Conservation (phyloP, 1,140 invertebrate genomes). For the Ganaspis sp. region DNA sequence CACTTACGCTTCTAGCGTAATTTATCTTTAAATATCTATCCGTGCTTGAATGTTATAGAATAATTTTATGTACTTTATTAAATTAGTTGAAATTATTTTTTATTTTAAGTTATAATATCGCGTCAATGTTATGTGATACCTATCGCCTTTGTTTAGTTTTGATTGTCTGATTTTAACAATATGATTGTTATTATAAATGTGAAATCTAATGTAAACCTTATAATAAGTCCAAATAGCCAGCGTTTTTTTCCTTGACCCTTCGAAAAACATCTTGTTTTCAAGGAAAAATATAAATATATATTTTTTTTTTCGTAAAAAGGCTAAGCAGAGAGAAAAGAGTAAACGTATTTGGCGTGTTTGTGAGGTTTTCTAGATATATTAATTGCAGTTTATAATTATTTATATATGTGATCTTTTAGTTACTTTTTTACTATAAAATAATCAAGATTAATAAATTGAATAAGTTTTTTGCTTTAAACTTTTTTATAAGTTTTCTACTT, state of each 20-base stretch:
- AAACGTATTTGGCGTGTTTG: background rate
- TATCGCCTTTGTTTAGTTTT: slow-evolving; percentile 30
- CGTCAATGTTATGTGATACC: slow-evolving; percentile 28
- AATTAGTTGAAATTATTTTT: slow-evolving; percentile 20
- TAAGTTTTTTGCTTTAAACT: background rate
- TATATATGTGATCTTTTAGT: background rate
- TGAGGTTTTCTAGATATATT: background rate
- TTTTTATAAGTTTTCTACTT: background rate
- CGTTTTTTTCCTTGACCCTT: background rate
- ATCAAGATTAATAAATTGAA: background rate
- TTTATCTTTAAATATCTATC: slow-evolving; percentile 16
- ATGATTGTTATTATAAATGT: slow-evolving; percentile 61
- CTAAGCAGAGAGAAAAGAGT: slow-evolving; percentile 1
- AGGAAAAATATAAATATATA: background rate
- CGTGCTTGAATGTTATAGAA: slow-evolving; percentile 23
- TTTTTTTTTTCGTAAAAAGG: background rate
- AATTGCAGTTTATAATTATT: background rate
- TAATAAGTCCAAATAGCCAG: slow-evolving; percentile 40
- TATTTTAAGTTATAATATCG: slow-evolving; percentile 2
- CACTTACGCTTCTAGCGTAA: slow-evolving; percentile 13
- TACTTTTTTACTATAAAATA: background rate
- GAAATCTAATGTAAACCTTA: slow-evolving; percentile 70
- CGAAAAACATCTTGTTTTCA: slow-evolving; percentile 2
- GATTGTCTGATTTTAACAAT: slow-evolving; percentile 27
- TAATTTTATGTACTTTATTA: slow-evolving; percentile 20